A percentile compares a stretch with the other conserved stretches of the same genome.
Evolutionary conservation across 2,888 invertebrate species (phyloP).

Genomic region (Poecilobothrus nobilitatus): DNA sequence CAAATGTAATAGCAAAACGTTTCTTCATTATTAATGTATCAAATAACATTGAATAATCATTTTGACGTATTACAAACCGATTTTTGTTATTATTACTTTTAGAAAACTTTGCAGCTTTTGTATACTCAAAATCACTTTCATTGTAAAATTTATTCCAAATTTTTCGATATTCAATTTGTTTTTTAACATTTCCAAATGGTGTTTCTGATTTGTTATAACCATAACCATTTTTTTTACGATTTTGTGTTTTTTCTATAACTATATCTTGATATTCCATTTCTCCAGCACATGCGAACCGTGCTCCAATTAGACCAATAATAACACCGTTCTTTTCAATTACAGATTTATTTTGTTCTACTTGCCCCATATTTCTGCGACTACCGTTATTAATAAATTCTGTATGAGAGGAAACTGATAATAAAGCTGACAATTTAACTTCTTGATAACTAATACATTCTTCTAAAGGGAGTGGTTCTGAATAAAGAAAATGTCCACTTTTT

Average conservation of each 20-base stretch:
- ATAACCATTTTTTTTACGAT: conserved; percentile 47
- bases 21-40: conserved; percentile 39
- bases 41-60: conserved; percentile 27
- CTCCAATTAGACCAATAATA: conserved; percentile 45
- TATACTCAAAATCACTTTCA: conserved; percentile 25
- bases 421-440: conserved; percentile 48
- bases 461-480: conserved; percentile 26
- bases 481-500: conserved; percentile 38
- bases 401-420: conserved; percentile 50
- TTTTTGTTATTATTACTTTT: conserved; percentile 30
- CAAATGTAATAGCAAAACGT: conserved; percentile 50
- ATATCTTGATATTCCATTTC: conserved; percentile 50
- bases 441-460: conserved; percentile 47
- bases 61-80: not conserved
- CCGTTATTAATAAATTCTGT: conserved; percentile 52
- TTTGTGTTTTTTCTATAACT: conserved; percentile 46
- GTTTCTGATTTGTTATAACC: conserved; percentile 19
- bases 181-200: conserved; percentile 11
- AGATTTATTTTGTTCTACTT: conserved; percentile 35
- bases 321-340: conserved; percentile 46
- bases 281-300: conserved; percentile 43
- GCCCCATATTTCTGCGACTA: conserved; percentile 47
- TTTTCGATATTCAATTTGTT: conserved; percentile 22
- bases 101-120: conserved; percentile 31
- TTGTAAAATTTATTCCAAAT: conserved; percentile 33